Evolutionary conservation across 2,797 vertebrate genomes (phyloP), one percentile per base, ranked within the genome.

Genomic region (Zenarchopterus dispar): DNA sequence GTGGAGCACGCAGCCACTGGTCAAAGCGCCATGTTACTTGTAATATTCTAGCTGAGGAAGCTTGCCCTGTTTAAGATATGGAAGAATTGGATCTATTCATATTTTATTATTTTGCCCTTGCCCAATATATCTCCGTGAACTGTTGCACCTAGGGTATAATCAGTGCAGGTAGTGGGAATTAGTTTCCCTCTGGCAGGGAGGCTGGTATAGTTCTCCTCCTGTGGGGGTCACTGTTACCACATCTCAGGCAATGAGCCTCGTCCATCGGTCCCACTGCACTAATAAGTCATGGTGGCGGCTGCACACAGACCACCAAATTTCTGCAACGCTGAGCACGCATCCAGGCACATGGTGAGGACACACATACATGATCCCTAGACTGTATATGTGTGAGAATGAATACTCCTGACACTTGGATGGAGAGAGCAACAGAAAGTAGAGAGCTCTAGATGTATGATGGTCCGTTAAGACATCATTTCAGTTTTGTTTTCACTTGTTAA

Each of bases 181-280:
- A 59, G 74, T 80, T 81, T 82, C 62, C 68, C 70, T 68, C 39
- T 62, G 69, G 67, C 56, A 73, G 18, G 26, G 52, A 44, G 55
- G 48, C 47, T 21, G 26, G 65, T 78, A 26, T 60, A 44, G 75
- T 65, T 74, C 61, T 84, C 71, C 44, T 81, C 92, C 92, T 93
- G 91, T 88, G 77, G 93, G 91, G 90, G 93, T 93, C 93, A 91
- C 92, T 94, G 89, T 94, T 92, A 89, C 86, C 88, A 86, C 89
- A 84, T 76, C 74, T 67, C 70, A 90, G 48, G 58, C 53, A 65
- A 51, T 52, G 76, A 73, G 80, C 65, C 74, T 80, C 64, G 57
- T 75, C 64, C 64, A 52, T 28, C 17, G 62, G 67, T 78, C 75
- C 80, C 70, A 53, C 77, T 80, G 76, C 80, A 84, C 78, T 84